Conservation (phyloP, 2,888 invertebrate genomes). For the Cataglyphis altisquamis region DNA sequence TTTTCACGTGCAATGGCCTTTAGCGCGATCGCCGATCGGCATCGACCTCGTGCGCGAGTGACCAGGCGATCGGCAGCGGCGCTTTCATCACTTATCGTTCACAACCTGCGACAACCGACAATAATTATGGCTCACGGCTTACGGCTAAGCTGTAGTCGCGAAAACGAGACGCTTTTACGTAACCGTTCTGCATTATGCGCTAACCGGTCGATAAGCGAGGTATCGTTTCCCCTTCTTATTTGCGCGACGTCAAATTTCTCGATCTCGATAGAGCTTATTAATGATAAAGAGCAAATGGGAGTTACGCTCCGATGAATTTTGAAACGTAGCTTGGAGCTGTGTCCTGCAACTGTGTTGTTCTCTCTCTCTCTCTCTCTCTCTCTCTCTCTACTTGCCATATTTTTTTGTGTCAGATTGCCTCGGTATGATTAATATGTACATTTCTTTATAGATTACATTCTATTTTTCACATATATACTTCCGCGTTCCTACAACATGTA, state of each 20-base stretch:
- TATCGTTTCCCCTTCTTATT: background rate
- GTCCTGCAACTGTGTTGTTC: background rate
- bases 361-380: background rate
- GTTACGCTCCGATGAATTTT: background rate
- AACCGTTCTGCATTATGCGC: constrained; percentile 23
- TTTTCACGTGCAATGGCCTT: too few relatives aligned
- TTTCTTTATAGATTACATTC: too few relatives aligned
- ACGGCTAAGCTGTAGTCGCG: background rate
- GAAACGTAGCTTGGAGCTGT: background rate
- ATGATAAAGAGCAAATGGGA: constrained; percentile 1
- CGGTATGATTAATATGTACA: too few relatives aligned
- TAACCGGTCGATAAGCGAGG: constrained; percentile 35
- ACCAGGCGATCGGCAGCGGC: too few relatives aligned
- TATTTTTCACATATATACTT: too few relatives aligned
- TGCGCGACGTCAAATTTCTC: background rate
- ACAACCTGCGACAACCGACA: too few relatives aligned
- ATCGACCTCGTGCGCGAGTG: too few relatives aligned
- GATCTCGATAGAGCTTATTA: background rate
- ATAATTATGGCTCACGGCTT: too few relatives aligned
- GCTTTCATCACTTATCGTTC: too few relatives aligned
- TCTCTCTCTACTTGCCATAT: background rate
- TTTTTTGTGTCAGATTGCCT: too few relatives aligned
- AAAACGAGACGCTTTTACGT: constrained; percentile 16
- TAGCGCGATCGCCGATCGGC: background rate
- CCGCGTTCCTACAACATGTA: too few relatives aligned